Evolutionary conservation across 2,888 invertebrate genomes (phyloP).

Genomic region (Galeruca laticollis): DNA sequence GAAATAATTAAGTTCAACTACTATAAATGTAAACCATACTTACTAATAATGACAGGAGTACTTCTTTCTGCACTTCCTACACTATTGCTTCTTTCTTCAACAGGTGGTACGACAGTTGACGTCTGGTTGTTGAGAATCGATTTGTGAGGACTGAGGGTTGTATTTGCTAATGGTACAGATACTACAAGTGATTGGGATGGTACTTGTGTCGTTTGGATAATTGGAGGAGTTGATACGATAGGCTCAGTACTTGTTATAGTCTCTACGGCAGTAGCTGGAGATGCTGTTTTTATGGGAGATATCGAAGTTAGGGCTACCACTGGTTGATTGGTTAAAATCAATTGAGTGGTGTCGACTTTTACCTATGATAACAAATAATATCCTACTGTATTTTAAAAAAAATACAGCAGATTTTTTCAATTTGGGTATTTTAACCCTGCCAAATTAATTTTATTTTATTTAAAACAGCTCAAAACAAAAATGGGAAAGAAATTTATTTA

Average conservation of each 20-base stretch:
- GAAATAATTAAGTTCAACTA: background rate
- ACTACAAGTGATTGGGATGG: slow-evolving; percentile 69
- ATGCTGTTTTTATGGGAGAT: slow-evolving; percentile 54
- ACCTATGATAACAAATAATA: slow-evolving; percentile 43
- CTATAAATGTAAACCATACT: slow-evolving; percentile 14
- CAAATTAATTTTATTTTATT: too few species aligned
- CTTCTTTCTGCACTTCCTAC: slow-evolving; percentile 41
- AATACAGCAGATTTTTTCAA: background rate
- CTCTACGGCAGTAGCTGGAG: slow-evolving; percentile 35
- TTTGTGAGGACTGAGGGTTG: slow-evolving; percentile 63
- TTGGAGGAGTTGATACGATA: slow-evolving; percentile 46
- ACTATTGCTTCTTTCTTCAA: slow-evolving; percentile 41
- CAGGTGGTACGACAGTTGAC: slow-evolving; percentile 50
- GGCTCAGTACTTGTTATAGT: slow-evolving; percentile 35
- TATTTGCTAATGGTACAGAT: slow-evolving; percentile 73
- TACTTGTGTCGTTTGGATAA: slow-evolving; percentile 50
- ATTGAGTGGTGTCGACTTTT: slow-evolving; percentile 58
- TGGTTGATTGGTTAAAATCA: slow-evolving; percentile 59
- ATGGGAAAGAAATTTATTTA: too few species aligned
- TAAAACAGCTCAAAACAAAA: too few species aligned
- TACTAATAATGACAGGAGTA: slow-evolving; percentile 45
- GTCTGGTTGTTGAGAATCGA: slow-evolving; percentile 61
- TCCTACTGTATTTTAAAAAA: background rate
- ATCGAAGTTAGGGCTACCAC: slow-evolving; percentile 61
- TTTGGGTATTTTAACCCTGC: background rate